A percentile compares a stretch with the other conserved stretches of the same genome.
Evolutionary conservation across 2,888 invertebrate species (phyloP).

Genomic region (Watsonalla cultraria): DNA sequence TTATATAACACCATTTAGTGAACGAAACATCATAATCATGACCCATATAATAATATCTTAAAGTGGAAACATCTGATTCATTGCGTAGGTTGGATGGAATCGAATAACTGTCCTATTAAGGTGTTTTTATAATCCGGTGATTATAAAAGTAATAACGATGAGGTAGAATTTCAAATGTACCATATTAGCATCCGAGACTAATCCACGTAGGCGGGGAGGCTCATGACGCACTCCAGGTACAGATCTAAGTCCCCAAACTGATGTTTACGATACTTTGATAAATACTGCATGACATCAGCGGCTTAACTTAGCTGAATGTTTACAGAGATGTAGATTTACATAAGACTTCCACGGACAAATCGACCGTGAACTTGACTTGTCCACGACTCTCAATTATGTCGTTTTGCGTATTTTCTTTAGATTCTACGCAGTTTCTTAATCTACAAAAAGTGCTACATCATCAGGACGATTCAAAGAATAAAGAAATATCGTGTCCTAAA

Average conservation of each 20-base stretch:
- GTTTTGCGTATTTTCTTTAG: neutral
- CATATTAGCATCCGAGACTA: constrained; percentile 38
- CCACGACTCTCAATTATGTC: neutral
- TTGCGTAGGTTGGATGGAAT: constrained; percentile 19
- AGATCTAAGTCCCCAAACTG: constrained; percentile 30
- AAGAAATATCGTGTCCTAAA: too few species aligned
- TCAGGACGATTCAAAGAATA: too few species aligned
- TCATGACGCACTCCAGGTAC: constrained; percentile 47
- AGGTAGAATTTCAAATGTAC: constrained; percentile 31
- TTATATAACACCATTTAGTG: constrained; percentile 2
- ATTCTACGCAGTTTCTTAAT: too few species aligned
- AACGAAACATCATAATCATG: constrained; percentile 6
- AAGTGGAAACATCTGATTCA: constrained; percentile 18
- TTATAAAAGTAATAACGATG: constrained; percentile 31
- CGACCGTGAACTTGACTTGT: constrained; percentile 38
- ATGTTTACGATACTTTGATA: constrained; percentile 43
- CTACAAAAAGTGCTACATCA: too few species aligned
- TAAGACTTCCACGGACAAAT: constrained; percentile 15
- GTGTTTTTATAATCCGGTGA: constrained; percentile 32
- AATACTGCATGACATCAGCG: constrained; percentile 59
- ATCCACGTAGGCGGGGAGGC: constrained; percentile 46
- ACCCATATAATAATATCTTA: constrained; percentile 13
- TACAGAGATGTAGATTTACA: constrained; percentile 30
- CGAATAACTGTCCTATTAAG: constrained; percentile 21
- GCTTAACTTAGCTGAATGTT: constrained; percentile 49